Conservation (phyloP, 2,113 vertebrate genomes). For the Dromaius novaehollandiae region DNA sequence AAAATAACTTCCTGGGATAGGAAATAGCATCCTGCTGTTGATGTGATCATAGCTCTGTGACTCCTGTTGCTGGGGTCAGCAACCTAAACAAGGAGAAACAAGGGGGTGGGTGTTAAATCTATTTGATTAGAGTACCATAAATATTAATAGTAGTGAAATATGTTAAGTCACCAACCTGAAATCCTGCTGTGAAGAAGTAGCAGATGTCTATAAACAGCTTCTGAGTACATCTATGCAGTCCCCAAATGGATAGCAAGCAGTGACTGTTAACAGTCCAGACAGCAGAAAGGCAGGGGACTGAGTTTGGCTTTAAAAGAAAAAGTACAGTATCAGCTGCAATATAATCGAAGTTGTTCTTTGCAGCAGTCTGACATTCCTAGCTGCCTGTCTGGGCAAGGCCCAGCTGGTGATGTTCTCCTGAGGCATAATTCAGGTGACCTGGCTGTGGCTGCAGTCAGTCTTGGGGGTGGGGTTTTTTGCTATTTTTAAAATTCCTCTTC, state of each 20-base stretch:
- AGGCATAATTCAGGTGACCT: neutral
- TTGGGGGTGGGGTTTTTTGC: neutral
- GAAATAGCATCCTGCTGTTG: slow-evolving; percentile 47
- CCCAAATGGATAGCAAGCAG: neutral
- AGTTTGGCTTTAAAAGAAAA: neutral
- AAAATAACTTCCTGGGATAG: slow-evolving; percentile 40
- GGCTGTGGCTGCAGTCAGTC: neutral
- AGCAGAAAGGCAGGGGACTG: neutral
- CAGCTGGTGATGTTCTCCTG: neutral
- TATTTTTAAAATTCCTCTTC: neutral
- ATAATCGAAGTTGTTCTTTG: neutral
- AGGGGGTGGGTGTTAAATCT: neutral
- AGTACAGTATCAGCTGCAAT: neutral
- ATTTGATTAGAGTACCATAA: slow-evolving; percentile 43
- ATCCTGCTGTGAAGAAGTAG: slow-evolving; percentile 19
- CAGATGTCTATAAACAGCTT: slow-evolving; percentile 19
- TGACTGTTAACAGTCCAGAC: neutral
- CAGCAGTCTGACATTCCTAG: neutral
- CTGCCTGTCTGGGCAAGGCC: slow-evolving; percentile 4
- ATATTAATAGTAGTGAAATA: slow-evolving; percentile 18
- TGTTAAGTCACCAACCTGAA: slow-evolving; percentile 15
- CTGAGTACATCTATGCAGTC: neutral
- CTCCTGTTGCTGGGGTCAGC: slow-evolving; percentile 30
- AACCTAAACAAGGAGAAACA: neutral
- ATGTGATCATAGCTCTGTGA: neutral